phyloP scores from a whole-genome alignment of 2,797 vertebrate species.

The Pangasius sanitwongsei region DNA sequence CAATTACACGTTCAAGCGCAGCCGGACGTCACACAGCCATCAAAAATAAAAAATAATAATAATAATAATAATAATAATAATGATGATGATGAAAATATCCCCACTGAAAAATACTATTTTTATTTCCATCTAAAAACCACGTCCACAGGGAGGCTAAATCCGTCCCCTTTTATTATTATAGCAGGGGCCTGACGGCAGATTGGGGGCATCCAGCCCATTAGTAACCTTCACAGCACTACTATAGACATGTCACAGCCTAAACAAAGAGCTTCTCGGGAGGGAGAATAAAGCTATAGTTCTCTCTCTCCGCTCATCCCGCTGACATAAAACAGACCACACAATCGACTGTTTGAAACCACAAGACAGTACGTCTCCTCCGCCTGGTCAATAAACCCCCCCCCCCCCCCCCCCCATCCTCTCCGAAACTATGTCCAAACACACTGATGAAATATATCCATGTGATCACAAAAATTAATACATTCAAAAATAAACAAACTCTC shows the following conservation, averaged over 20 bases:
- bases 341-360: slow-evolving; percentile 30
- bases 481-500: slow-evolving; percentile 23
- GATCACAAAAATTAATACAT: not conserved
- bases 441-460: not conserved
- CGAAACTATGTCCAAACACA: not conserved
- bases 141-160: slow-evolving; percentile 12
- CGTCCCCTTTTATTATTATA: not conserved
- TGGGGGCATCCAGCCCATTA: slow-evolving; percentile 17
- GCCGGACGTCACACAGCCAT: not conserved
- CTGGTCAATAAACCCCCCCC: slow-evolving; percentile 10
- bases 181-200: not conserved
- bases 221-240: slow-evolving; percentile 26
- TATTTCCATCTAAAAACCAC: no score
- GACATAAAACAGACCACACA: slow-evolving; percentile 32
- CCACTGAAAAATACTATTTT: not conserved
- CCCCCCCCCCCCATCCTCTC: not conserved
- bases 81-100: not conserved
- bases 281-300: slow-evolving; percentile 10
- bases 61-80: not conserved
- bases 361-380: slow-evolving; percentile 20
- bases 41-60: not conserved
- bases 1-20: not conserved
- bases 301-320: slow-evolving; percentile 1
- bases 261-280: slow-evolving; percentile 21
- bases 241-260: slow-evolving; percentile 28